Evolutionary conservation across 2,113 vertebrate genomes (phyloP).

Genomic region (Rafetus swinhoei): DNA sequence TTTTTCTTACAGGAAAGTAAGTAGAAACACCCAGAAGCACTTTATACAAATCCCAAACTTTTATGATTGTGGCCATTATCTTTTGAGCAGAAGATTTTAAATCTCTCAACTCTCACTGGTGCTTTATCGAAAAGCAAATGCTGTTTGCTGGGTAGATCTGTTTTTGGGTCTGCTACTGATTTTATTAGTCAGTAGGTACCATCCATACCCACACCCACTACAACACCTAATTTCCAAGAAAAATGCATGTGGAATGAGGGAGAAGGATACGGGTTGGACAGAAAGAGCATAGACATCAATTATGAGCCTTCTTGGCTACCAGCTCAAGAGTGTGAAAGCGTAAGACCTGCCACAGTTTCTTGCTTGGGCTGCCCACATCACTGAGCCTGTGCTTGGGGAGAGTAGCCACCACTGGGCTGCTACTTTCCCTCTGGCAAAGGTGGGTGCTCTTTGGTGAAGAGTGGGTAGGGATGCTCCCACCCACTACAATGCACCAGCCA

Average conservation of each 20-base stretch:
- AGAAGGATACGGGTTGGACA: neutral
- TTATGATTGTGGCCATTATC: neutral
- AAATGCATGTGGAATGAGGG: neutral
- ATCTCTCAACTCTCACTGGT: neutral
- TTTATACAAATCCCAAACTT: neutral
- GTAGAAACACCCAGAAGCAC: conserved; percentile 4
- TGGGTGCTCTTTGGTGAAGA: neutral
- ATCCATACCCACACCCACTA: conserved; percentile 6
- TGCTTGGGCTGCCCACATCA: rapidly evolving
- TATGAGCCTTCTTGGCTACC: neutral
- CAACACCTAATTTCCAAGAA: neutral
- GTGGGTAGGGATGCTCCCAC: neutral
- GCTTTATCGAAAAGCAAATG: conserved; percentile 3
- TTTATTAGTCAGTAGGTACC: conserved; percentile 49
- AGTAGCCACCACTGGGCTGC: neutral
- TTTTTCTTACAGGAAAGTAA: neutral
- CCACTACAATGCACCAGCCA: neutral
- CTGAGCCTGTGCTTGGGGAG: rapidly evolving
- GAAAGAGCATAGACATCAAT: neutral
- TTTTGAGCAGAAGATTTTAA: neutral
- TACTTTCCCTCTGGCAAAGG: rapidly evolving
- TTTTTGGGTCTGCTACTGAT: conserved; percentile 46
- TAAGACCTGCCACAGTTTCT: neutral
- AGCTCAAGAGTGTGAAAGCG: rapidly evolving
- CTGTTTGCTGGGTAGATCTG: conserved; percentile 49